These are phyloP conservation scores for Pungitius pungitius DNA, from an alignment of 2,113 vertebrate genomes.

Conservation along the genomic window DNA sequence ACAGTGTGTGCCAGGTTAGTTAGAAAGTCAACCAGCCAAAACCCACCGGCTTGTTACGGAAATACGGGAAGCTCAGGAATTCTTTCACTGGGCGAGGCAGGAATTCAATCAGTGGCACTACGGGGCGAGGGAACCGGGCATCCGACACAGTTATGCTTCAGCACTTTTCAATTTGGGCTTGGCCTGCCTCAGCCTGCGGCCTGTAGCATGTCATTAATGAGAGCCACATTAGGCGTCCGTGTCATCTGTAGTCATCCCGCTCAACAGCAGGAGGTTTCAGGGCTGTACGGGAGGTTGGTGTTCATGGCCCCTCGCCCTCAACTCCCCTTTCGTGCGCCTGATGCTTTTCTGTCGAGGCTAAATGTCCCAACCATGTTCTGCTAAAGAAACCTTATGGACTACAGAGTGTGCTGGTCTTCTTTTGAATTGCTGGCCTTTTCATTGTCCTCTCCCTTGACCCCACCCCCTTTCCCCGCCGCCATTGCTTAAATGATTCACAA, in stretches of 20 bases:
- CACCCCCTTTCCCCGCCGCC: constrained; percentile 13
- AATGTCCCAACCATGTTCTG: constrained; percentile 3
- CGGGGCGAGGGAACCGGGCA: constrained; percentile 69
- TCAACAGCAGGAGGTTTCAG: constrained; percentile 57
- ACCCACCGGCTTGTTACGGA: constrained; percentile 19
- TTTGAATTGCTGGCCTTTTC: constrained; percentile 27
- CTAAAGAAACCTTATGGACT: not conserved
- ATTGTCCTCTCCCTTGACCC: constrained; percentile 24
- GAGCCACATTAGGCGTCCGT: constrained; percentile 74
- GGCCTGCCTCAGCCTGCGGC: constrained; percentile 66
- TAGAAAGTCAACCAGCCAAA: constrained; percentile 39
- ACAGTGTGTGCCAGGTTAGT: constrained; percentile 38
- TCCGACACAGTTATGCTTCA: constrained; percentile 77
- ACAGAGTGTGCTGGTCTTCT: constrained; percentile 4
- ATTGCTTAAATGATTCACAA: constrained; percentile 48
- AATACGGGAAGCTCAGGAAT: constrained; percentile 62
- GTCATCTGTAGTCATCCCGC: constrained; percentile 55
- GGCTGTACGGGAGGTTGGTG: constrained; percentile 48
- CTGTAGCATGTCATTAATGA: constrained; percentile 74
- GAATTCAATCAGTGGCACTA: constrained; percentile 74
- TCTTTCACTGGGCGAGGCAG: constrained; percentile 65
- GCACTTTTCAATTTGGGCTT: constrained; percentile 79
- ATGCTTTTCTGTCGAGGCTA: not conserved
- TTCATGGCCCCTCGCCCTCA: constrained; percentile 17
- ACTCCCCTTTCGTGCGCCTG: constrained; percentile 5